Conservation (phyloP, 30 jellyfish, hydroid and myxozoan species). For the Cassiopea andromeda region DNA sequence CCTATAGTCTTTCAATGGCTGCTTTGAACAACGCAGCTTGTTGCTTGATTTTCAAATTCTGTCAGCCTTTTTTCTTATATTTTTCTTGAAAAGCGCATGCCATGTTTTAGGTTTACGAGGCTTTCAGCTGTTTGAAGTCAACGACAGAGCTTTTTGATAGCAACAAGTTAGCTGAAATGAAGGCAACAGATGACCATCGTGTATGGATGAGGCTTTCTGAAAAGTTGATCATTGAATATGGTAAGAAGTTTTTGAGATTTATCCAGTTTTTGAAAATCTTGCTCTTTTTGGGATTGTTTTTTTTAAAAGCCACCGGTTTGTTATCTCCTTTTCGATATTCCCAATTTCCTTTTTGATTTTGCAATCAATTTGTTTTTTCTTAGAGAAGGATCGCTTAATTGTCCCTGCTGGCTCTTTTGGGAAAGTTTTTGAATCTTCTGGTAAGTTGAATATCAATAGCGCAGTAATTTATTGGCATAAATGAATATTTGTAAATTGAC, state of each 20-base stretch:
- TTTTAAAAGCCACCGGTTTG: neutral
- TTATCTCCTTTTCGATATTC: neutral
- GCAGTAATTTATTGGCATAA: too few relatives aligned
- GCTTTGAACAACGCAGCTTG: neutral
- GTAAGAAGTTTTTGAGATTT: neutral
- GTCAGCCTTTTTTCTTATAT: neutral
- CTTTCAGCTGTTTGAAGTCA: conserved; percentile 41
- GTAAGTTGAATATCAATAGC: neutral
- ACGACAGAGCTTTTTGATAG: conserved; percentile 80
- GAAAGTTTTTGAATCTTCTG: neutral
- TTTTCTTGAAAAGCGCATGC: neutral
- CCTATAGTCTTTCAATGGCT: too few relatives aligned
- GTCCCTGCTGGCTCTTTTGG: conserved; percentile 23
- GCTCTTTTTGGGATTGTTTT: neutral
- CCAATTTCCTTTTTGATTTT: neutral
- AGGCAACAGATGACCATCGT: conserved; percentile 37
- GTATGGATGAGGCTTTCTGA: conserved; percentile 71
- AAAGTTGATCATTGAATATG: conserved; percentile 22
- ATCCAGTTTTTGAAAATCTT: neutral
- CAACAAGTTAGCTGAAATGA: conserved; percentile 65
- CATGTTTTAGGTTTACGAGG: conserved; percentile 71
- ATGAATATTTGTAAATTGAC: too few relatives aligned
- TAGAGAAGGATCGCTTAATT: neutral
- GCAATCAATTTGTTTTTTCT: neutral
- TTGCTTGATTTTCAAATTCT: neutral